Evolutionary conservation across 2,888 invertebrate species (phyloP).

Genomic region (Balanococcus diminutus): DNA sequence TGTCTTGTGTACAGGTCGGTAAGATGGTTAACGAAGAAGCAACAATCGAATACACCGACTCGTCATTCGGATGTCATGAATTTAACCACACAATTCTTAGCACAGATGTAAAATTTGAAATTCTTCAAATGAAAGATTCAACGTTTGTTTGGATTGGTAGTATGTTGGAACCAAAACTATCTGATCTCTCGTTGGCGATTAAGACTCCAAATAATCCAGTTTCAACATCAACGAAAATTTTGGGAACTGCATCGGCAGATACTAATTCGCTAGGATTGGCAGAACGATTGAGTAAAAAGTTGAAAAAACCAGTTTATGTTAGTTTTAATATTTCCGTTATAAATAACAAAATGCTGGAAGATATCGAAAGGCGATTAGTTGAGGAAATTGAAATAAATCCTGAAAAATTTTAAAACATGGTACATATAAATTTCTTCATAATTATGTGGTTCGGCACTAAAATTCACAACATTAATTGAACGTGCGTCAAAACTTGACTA

Average conservation of each 20-base stretch:
- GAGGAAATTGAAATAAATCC: slow-evolving; percentile 49
- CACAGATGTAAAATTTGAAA: slow-evolving; percentile 35
- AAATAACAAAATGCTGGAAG: slow-evolving; percentile 31
- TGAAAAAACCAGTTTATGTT: slow-evolving; percentile 44
- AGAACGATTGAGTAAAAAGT: slow-evolving; percentile 31
- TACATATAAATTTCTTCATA: background rate
- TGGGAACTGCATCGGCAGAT: slow-evolving; percentile 40
- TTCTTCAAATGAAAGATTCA: slow-evolving; percentile 42
- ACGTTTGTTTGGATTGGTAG: slow-evolving; percentile 38
- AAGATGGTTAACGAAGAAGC: background rate
- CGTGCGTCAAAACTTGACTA: background rate
- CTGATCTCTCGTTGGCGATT: slow-evolving; percentile 39
- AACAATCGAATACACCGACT: slow-evolving; percentile 8
- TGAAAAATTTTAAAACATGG: slow-evolving; percentile 16
- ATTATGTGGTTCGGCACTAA: background rate
- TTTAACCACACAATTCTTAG: background rate
- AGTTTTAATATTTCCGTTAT: slow-evolving; percentile 32
- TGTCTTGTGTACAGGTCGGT: background rate
- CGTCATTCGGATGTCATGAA: slow-evolving; percentile 28
- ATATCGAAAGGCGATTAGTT: slow-evolving; percentile 30
- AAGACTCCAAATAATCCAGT: background rate
- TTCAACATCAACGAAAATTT: slow-evolving; percentile 34
- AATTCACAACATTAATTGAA: too few species aligned
- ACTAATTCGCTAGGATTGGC: slow-evolving; percentile 31
- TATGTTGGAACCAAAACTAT: background rate